phyloP scores from a whole-genome alignment of 2,888 invertebrate species.

The Lapara coniferarum region DNA sequence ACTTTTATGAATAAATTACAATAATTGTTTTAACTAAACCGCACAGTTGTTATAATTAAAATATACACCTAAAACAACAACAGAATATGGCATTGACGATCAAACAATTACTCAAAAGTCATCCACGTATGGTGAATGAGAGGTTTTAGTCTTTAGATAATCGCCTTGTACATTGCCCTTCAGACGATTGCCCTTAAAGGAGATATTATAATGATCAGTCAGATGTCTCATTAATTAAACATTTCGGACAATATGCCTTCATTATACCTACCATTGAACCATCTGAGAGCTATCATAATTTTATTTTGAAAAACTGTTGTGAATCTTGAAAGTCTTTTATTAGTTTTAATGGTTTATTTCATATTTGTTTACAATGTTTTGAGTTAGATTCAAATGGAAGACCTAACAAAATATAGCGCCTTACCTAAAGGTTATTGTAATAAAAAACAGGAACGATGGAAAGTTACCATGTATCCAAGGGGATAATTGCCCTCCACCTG shows the following conservation, averaged over 20 bases:
- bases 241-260: no score
- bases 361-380: no score
- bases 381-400: no score
- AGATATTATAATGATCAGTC: conserved; percentile 29
- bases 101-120: not conserved
- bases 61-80: conserved; percentile 14
- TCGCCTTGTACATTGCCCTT: conserved; percentile 35
- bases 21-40: not conserved
- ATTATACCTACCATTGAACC: no score
- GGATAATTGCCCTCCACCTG: conserved; percentile 26
- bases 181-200: conserved; percentile 32
- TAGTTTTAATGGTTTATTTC: no score
- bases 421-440: no score
- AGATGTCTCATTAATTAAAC: no score
- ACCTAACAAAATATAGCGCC: no score
- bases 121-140: conserved; percentile 33
- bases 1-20: not conserved
- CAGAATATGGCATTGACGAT: not conserved
- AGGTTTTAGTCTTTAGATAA: conserved; percentile 37
- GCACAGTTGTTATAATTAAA: not conserved
- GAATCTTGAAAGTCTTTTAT: no score
- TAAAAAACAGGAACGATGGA: conserved; percentile 29
- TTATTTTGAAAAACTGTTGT: no score
- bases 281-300: no score
- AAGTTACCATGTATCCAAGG: conserved; percentile 35